phyloP scores from a whole-genome alignment of 1,140 invertebrate genomes.

The Drosophila hydei region DNA sequence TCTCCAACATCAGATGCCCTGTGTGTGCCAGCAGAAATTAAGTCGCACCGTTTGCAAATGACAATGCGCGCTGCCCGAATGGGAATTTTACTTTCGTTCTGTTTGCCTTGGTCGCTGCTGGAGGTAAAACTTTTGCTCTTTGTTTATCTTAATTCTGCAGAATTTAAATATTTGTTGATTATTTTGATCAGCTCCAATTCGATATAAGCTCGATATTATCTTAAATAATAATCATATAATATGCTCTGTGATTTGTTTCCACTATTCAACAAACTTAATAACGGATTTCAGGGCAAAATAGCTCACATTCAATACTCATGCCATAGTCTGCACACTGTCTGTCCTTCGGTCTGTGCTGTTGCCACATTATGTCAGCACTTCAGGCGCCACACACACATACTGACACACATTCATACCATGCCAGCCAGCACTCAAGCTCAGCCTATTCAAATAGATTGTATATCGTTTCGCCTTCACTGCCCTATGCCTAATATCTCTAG shows the following conservation, averaged over 20 bases:
- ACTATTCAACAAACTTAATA: slow-evolving; percentile 14
- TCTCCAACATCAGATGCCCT: not conserved
- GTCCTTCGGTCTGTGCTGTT: not conserved
- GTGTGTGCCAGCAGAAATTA: slow-evolving; percentile 57
- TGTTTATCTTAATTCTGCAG: not conserved
- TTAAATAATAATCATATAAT: slow-evolving; percentile 2
- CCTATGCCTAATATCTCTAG: not conserved
- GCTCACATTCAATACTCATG: slow-evolving; percentile 41
- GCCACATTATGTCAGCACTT: slow-evolving; percentile 27
- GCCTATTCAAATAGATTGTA: slow-evolving; percentile 25
- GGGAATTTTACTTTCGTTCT: slow-evolving; percentile 13
- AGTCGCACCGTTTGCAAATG: slow-evolving; percentile 68
- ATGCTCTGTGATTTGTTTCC: not conserved
- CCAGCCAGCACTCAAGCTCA: slow-evolving; percentile 6
- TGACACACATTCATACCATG: slow-evolving; percentile 1
- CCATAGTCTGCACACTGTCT: not conserved
- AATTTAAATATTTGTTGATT: slow-evolving; percentile 23
- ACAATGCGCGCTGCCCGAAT: slow-evolving; percentile 35
- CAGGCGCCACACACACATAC: slow-evolving; percentile 13
- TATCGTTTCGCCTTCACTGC: slow-evolving; percentile 35
- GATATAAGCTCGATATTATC: slow-evolving; percentile 32
- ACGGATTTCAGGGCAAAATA: slow-evolving; percentile 46
- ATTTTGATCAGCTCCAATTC: slow-evolving; percentile 47
- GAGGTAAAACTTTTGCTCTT: slow-evolving; percentile 36
- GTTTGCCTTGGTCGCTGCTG: slow-evolving; percentile 27